These are phyloP conservation scores for Esox lucius DNA, from an alignment of 2,797 vertebrate genomes.

Conservation along the genomic window DNA sequence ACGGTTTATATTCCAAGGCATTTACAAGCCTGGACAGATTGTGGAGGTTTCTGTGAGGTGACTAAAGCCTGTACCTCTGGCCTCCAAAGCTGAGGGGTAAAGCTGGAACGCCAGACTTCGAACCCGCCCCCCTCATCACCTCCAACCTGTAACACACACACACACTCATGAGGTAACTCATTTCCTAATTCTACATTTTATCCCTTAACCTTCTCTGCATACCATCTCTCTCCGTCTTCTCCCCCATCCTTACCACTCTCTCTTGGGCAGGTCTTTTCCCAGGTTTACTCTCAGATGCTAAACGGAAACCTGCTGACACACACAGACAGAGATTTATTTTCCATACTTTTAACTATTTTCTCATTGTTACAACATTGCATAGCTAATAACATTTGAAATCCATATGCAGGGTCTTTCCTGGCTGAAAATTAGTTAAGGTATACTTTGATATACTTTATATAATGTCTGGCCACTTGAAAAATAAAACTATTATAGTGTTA, in stretches of 20 bases:
- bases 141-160: slow-evolving; percentile 38
- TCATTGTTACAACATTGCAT: no score
- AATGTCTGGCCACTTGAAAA: no score
- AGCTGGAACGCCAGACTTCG: slow-evolving; percentile 41
- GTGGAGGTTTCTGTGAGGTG: slow-evolving; percentile 38
- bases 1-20: no score
- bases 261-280: slow-evolving; percentile 28
- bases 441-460: no score
- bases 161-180: background rate
- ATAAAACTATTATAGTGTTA: no score
- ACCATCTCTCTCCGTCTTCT: background rate
- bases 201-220: background rate
- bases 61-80: slow-evolving; percentile 53
- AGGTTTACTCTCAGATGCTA: slow-evolving; percentile 1
- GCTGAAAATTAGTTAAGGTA: no score
- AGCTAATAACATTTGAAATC: no score
- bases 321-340: background rate
- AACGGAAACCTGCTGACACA: slow-evolving; percentile 35
- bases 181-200: background rate
- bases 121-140: slow-evolving; percentile 26
- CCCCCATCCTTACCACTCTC: slow-evolving; percentile 6
- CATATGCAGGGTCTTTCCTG: no score
- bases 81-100: slow-evolving; percentile 58
- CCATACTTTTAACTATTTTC: no score
- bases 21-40: slow-evolving; percentile 47